Evolutionary conservation across 2,888 invertebrate species (phyloP), one percentile per base, ranked within the genome.

Genomic region (Megastigmus dorsalis): DNA sequence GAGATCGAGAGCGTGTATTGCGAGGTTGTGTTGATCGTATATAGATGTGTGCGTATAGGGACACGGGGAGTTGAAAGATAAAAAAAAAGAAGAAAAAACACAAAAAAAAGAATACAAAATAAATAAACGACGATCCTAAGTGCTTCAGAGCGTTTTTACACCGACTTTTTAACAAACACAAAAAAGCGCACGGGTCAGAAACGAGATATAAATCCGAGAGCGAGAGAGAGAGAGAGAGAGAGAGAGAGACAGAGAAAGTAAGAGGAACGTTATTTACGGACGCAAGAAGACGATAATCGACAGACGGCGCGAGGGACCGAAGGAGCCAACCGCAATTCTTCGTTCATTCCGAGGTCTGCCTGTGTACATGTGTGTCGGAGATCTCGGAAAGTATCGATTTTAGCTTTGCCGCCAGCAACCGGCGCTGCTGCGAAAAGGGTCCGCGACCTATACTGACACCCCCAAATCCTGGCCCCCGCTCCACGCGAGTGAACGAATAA

Each of bases 111-210:
- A 50, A 20, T n/a, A 26, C 48, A 13, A 36, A 36, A 63, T 9
- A 23, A 33, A 54, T 18, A 68, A 66, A 70, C 65, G 72, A 73
- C 76, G 76, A 76, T 76, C 74, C 67, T 57, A 76, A 76, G 76
- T 76, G 76, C 76, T 76, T 74, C 70, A 66, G 63, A 76, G 70
- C 66, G 74, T 74, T 76, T 76, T 76, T 76, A 70, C 70, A 74
- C 74, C 67, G 63, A 72, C 67, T 74, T 76, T 76, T 74, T 74
- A 70, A 76, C 63, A 67, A 62, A 76, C 26, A 41, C 41, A 18
- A 59, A 54, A 33, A 66, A n/a, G 18, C 13, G 52, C 3, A 18
- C 67, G 43, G 2, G 30, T 15, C n/a, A n/a, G 20, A 52, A 33
- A 20, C 7, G 9, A 30, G 33, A 38, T 7, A 28, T 5, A 13